Evolutionary conservation across 1,140 invertebrate species (phyloP).

Genomic region (Ctenoplectra terminalis): DNA sequence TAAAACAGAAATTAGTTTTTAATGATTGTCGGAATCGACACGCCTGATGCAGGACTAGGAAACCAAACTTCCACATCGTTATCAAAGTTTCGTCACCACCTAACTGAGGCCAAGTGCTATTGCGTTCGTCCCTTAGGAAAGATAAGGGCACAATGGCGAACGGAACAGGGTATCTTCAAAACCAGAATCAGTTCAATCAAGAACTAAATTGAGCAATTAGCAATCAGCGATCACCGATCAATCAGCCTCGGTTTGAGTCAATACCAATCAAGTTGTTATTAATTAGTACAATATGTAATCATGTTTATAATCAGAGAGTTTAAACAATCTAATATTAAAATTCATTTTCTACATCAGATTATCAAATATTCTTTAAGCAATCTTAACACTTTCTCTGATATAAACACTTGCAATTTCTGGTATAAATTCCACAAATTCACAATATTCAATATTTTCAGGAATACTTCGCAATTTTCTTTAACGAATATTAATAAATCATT

Average conservation of each 20-base stretch:
- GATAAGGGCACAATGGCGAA: background rate
- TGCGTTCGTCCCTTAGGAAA: background rate
- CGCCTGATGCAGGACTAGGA: background rate
- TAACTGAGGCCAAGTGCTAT: slow-evolving; percentile 3
- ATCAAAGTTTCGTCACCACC: slow-evolving; percentile 17
- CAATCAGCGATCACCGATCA: background rate
- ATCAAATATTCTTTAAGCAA: no score
- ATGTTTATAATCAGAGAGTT: no score
- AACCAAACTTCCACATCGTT: slow-evolving; percentile 8
- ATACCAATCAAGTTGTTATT: background rate
- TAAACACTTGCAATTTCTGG: no score
- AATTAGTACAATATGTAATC: no score
- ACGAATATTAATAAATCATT: no score
- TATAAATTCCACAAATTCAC: no score
- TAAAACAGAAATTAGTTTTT: slow-evolving; percentile 21
- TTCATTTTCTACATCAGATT: no score
- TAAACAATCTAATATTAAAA: no score
- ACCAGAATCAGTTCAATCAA: background rate
- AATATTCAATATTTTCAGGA: no score
- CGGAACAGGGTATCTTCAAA: background rate
- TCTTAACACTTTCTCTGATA: no score
- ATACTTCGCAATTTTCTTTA: no score
- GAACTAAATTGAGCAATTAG: background rate
- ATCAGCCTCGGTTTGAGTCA: no score
- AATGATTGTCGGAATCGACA: slow-evolving; percentile 23